Evolutionary conservation across 2,797 vertebrate species (phyloP).

Genomic region (Botia almorhae): DNA sequence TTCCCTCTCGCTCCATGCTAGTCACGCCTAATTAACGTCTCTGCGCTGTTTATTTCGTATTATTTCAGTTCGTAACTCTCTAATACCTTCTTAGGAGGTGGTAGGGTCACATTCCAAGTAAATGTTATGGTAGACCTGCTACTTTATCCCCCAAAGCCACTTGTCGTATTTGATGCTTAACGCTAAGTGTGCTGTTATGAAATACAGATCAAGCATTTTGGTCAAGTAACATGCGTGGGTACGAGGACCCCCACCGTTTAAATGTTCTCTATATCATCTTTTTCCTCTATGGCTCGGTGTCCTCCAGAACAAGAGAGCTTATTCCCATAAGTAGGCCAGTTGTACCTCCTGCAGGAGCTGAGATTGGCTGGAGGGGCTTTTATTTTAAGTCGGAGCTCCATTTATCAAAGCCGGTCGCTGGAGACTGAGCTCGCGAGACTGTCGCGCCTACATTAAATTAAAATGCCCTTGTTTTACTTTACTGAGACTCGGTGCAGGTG

Average conservation of each 20-base stretch:
- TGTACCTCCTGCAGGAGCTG: conserved; percentile 64
- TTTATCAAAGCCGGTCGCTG: conserved; percentile 68
- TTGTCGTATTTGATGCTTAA: not conserved
- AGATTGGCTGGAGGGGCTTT: conserved; percentile 70
- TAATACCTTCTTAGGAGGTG: not conserved
- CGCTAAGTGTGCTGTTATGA: not conserved
- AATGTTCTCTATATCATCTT: conserved; percentile 70
- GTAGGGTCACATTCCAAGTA: not conserved
- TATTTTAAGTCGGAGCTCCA: conserved; percentile 72
- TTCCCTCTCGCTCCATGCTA: conserved; percentile 65
- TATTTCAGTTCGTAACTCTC: not conserved
- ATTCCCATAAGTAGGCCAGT: conserved; percentile 77
- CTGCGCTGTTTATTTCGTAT: not conserved
- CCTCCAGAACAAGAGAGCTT: conserved; percentile 64
- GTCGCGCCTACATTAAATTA: conserved; percentile 34
- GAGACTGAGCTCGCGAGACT: conserved; percentile 40
- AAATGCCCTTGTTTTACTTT: conserved; percentile 10
- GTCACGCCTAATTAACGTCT: conserved; percentile 49
- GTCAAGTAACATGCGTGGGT: conserved; percentile 19
- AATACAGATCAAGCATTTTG: conserved; percentile 1
- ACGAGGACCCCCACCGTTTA: conserved; percentile 48
- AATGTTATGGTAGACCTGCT: not conserved
- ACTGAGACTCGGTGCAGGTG: not conserved
- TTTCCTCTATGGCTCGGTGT: conserved; percentile 60
- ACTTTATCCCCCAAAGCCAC: not conserved